Base-by-base conservation (phyloP, 2,797 vertebrate species). In the Crax fasciolata region DNA sequence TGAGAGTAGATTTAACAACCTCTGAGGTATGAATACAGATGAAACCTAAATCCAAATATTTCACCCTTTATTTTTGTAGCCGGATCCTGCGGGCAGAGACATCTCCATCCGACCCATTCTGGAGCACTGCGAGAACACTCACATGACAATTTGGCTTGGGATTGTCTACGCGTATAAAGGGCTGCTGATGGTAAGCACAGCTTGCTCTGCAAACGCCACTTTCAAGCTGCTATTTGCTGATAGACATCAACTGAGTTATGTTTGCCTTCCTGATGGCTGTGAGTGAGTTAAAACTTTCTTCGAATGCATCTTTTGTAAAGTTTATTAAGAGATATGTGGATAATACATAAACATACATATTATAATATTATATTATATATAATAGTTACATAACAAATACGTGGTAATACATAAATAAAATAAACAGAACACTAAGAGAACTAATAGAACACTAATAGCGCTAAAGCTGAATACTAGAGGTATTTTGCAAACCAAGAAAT, bases 71-170 rank as follows among this genome's bases (percentile, higher is more conserved):
- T 61, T 90, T 97, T 80, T 92, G 95, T 97, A 99, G 99, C 98
- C 99, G 12, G 99, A 99, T 96, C 99, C 99, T 95, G 99, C 99
- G 23, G 99, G 99, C 94, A 98, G 99, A 97, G 99, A 99, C 95
- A 99, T 99, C 84, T 99, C 99, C 96, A 99, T 99, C 97, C 99
- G 99, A 93, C 99, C 99, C 5, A 99, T 99, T 96, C 94, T 99
- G 98, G 99, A 99, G 97, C 99, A 99, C 98, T 99, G 99, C 87
- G 99, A 99, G 97, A 99, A 99, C 98, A 99, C 99, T 84, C 99
- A 99, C 97, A 99, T 99, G 99, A 99, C 99, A 97, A 99, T 99
- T 98, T 99, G 99, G 99, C 99, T 99, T 83, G 99, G 99, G 86
- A 99, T 99, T 66, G 99, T 99, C 94, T 99, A 99, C 41, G 99